Conservation (phyloP, 1,140 invertebrate genomes). For the Belonocnema kinseyi region DNA sequence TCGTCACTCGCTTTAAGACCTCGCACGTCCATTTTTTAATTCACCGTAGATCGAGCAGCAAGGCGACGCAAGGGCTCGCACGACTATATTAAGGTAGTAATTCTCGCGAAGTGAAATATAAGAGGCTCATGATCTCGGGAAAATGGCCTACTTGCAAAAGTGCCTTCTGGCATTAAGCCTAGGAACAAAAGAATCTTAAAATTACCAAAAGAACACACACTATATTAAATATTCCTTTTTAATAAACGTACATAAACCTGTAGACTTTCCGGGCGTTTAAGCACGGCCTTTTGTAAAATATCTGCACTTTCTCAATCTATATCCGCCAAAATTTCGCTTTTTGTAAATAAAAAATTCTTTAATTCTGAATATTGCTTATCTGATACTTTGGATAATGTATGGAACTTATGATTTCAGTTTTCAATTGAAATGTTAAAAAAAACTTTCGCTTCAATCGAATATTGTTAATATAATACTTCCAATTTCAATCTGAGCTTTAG, state of each 20-base stretch:
- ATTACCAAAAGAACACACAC: not conserved
- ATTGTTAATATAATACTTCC: no score
- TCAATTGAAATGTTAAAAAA: no score
- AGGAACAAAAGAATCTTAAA: not conserved
- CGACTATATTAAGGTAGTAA: constrained; percentile 70
- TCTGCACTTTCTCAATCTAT: no score
- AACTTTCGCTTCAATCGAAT: no score
- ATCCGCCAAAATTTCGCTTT: no score
- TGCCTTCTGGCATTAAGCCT: constrained; percentile 60
- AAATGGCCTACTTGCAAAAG: constrained; percentile 54
- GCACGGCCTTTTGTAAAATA: no score
- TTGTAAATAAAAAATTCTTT: no score
- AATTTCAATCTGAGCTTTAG: no score
- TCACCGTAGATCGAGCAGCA: constrained; percentile 58
- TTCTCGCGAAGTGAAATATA: constrained; percentile 70
- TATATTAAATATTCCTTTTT: constrained; percentile 17
- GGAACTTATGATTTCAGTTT: no score
- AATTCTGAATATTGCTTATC: no score
- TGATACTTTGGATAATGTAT: no score
- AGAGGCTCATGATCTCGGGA: constrained; percentile 58
- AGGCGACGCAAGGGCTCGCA: constrained; percentile 50
- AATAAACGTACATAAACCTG: not conserved
- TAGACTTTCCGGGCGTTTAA: no score
- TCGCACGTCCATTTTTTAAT: constrained; percentile 68
- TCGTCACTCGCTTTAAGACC: constrained; percentile 63